Percentiles rank a stretch among this genome's conserved stretches.
Evolutionary conservation across 2,888 invertebrate genomes (phyloP).

Genomic region (Leptopilina syphax): DNA sequence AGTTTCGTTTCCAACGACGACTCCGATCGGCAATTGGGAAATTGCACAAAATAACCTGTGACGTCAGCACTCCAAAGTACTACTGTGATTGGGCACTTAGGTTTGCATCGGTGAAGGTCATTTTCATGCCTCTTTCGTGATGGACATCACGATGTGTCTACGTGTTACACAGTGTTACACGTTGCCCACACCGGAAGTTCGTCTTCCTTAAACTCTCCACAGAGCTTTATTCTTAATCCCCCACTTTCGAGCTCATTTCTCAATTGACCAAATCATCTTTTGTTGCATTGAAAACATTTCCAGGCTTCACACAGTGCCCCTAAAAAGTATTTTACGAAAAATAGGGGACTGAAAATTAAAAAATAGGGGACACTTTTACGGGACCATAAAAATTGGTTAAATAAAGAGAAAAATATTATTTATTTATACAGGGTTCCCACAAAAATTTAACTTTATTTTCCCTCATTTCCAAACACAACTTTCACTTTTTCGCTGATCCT

Average conservation of each 20-base stretch:
- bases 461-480: too few species aligned
- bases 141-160: conserved; percentile 10
- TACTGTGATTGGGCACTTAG: conserved; percentile 31
- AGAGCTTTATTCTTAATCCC: neutral
- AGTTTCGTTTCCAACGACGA: neutral
- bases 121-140: conserved; percentile 26
- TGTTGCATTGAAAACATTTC: neutral
- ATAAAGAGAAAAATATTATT: too few species aligned
- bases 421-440: too few species aligned
- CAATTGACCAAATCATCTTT: conserved; percentile 4
- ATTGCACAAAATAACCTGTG: conserved; percentile 16
- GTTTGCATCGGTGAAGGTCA: conserved; percentile 33
- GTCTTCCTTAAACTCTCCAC: conserved; percentile 17
- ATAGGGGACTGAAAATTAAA: too few species aligned
- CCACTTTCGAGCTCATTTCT: neutral
- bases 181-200: conserved; percentile 20
- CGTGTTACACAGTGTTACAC: conserved; percentile 12
- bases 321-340: too few species aligned
- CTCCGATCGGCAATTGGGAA: conserved; percentile 32
- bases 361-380: too few species aligned
- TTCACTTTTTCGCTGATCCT: too few species aligned
- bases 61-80: conserved; percentile 23
- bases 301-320: too few species aligned
- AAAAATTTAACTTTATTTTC: too few species aligned
- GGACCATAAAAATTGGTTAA: too few species aligned